Conservation (phyloP, 1,140 invertebrate species). For the Drosophila parabipectinata region DNA sequence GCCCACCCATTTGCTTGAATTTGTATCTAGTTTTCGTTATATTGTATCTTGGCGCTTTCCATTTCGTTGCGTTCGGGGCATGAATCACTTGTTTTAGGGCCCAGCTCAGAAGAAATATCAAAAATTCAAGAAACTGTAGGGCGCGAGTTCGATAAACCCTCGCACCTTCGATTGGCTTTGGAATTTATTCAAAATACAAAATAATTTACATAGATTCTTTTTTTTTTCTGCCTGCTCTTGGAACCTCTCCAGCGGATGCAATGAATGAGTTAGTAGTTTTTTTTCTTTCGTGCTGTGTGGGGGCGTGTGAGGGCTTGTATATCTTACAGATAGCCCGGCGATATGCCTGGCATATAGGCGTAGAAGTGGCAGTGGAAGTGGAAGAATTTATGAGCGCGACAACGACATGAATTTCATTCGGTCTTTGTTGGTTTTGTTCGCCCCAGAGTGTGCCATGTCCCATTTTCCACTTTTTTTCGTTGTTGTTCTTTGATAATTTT, state of each 20-base stretch:
- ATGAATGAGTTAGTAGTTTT: slow-evolving; percentile 53
- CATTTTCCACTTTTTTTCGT: slow-evolving; percentile 42
- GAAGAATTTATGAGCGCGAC: slow-evolving; percentile 58
- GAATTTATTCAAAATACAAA: slow-evolving; percentile 41
- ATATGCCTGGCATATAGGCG: slow-evolving; percentile 23
- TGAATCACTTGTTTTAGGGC: slow-evolving; percentile 43
- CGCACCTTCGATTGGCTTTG: slow-evolving; percentile 41
- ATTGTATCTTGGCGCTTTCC: slow-evolving; percentile 33
- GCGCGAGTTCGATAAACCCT: slow-evolving; percentile 29
- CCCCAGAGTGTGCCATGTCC: slow-evolving; percentile 52
- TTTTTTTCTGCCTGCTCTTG: neutral
- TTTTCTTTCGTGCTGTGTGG: slow-evolving; percentile 31
- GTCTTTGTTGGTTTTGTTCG: slow-evolving; percentile 45
- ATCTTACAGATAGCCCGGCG: slow-evolving; percentile 50
- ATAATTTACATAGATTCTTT: slow-evolving; percentile 51
- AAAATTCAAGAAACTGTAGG: slow-evolving; percentile 6
- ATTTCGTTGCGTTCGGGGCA: slow-evolving; percentile 40
- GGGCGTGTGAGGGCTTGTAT: slow-evolving; percentile 26
- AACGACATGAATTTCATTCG: slow-evolving; percentile 59
- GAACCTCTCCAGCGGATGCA: slow-evolving; percentile 25
- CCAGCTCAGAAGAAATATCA: neutral
- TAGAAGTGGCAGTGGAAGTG: slow-evolving; percentile 10
- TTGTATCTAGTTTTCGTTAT: slow-evolving; percentile 4
- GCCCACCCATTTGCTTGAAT: slow-evolving; percentile 25
- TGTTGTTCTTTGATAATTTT: slow-evolving; percentile 60